Base-by-base conservation (phyloP, 2,888 invertebrate genomes). In the Epinotia ramella region DNA sequence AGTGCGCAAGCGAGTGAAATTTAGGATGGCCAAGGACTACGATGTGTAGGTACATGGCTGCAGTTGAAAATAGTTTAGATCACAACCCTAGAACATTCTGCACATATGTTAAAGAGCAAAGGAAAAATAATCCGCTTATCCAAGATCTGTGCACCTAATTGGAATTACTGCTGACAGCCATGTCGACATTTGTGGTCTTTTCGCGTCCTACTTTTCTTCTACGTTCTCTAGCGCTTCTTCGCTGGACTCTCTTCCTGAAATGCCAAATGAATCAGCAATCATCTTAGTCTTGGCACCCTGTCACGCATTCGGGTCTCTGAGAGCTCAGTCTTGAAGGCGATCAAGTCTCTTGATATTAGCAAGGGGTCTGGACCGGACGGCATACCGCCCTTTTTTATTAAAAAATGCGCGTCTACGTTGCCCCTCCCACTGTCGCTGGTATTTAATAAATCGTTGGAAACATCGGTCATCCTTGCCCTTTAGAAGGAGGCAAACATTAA, bases 401-500 rank as follows among this genome's bases (percentile, higher is more conserved):
- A 59, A 59, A 59, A 56, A 56, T 18, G 56, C 18, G 56, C 56
- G 18, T 18, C 56, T 18, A 56, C 5, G 18, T 18, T 56, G 56
- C 18, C 56, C 56, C 56, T 56, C 2, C 18, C 56, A 56, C 18
- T 56, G 18, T 56, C 56, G 9, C 59, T 59, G 24, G 24, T 59
- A 46, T 67, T 40, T 40, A 49, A 64, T n/a, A 18, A 13, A 20
- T 64, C 64, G 2, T 46, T 64, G 12, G 46, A 44, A 46, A 46
- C 63, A 9, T 63, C 63, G 1, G 7, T 7, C 18, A 49, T 46
- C 5, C 64, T 46, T 11, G 16, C 12, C 3, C 44, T 46, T 44
- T 46, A 46, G 64, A 65, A 65, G 13, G 64, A 46, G 64, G 64
- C 64, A 20, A 63, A 63, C n/a, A 20, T 65, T 4, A 24, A n/a